A percentile compares a stretch with the other conserved stretches of the same genome.
phyloP scores from a whole-genome alignment of 2,888 invertebrate genomes.

The Yponomeuta plumbellus region DNA sequence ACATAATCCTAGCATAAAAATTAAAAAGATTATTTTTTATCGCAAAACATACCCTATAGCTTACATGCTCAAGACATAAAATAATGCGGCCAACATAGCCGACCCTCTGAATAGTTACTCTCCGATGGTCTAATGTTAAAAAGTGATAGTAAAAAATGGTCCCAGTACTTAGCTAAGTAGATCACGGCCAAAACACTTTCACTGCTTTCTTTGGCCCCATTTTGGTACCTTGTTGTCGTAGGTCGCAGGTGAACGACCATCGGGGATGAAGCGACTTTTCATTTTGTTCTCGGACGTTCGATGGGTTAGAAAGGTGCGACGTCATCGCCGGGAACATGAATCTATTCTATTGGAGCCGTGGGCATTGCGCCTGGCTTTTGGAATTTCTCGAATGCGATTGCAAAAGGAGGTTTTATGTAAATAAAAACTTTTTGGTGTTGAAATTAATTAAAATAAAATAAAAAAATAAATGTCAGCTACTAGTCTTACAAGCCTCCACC shows the following conservation, averaged over 20 bases:
- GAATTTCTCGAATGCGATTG: no score
- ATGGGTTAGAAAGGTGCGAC: conserved; percentile 23
- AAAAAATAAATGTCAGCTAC: no score
- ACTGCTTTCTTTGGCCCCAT: conserved; percentile 68
- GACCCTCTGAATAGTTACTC: background rate
- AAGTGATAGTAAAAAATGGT: conserved; percentile 15
- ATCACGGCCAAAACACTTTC: conserved; percentile 65
- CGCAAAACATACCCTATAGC: no score
- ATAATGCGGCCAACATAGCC: no score
- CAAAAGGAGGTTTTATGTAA: no score
- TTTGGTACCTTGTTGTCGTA: conserved; percentile 50
- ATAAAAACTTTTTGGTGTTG: no score
- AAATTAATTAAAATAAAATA: no score
- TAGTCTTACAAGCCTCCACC: no score
- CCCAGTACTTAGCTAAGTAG: conserved; percentile 38
- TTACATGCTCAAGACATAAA: no score
- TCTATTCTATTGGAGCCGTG: background rate
- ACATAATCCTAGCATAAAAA: no score
- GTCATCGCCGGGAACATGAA: conserved; percentile 10
- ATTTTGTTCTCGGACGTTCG: conserved; percentile 6
- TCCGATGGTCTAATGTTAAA: background rate
- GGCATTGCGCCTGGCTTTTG: no score
- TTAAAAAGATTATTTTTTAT: no score
- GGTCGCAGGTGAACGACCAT: conserved; percentile 56
- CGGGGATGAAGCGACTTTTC: conserved; percentile 62